These are phyloP conservation scores for Thripadectes ignobilis DNA, from an alignment of 2,797 vertebrate genomes.

Conservation along the genomic window DNA sequence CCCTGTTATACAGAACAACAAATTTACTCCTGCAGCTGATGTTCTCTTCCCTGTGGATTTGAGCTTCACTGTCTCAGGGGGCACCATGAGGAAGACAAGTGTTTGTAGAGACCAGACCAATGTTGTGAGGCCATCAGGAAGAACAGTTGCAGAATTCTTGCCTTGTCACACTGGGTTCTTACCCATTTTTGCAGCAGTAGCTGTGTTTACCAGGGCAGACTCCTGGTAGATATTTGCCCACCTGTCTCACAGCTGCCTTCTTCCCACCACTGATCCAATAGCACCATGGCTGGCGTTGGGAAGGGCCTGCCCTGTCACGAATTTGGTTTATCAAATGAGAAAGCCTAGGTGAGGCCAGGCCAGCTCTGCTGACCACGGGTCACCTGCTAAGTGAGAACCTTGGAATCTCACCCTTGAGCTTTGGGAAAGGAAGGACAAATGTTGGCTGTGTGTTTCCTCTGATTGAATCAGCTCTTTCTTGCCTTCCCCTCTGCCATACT, in stretches of 20 bases:
- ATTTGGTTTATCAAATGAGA: neutral
- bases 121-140: fast-evolving
- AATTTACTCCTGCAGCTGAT: neutral
- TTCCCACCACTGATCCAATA: neutral
- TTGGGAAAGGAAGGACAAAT: neutral
- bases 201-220: neutral
- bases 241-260: neutral
- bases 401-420: neutral
- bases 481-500: slow-evolving; percentile 11
- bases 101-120: neutral
- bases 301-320: neutral
- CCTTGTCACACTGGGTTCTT: neutral
- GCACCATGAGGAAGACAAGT: neutral
- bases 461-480: slow-evolving; percentile 6
- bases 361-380: neutral
- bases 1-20: neutral
- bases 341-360: neutral
- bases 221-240: neutral
- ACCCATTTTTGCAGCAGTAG: neutral
- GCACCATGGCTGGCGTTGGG: fast-evolving
- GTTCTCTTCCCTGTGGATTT: neutral
- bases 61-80: neutral
- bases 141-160: neutral
- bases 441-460: neutral
- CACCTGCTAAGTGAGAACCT: neutral